Conservation (phyloP, 1,140 invertebrate species). For the Aradophagus sp. region DNA sequence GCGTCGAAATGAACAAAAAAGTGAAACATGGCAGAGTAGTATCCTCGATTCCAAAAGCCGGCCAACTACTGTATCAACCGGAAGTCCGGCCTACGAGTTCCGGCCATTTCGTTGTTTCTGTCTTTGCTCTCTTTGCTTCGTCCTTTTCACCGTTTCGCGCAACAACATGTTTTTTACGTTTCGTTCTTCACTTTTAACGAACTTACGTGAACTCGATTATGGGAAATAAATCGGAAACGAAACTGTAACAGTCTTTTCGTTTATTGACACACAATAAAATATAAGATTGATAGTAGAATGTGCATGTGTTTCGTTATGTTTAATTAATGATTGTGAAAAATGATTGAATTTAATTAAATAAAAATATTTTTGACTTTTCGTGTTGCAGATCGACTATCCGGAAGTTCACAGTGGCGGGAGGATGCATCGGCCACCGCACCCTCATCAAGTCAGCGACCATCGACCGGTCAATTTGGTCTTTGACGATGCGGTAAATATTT, state of each 20-base stretch:
- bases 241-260: no score
- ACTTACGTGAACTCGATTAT: constrained; percentile 4
- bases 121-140: constrained; percentile 47
- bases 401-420: constrained; percentile 79
- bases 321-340: no score
- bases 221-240: not conserved
- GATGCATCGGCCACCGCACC: constrained; percentile 75
- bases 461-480: constrained; percentile 78
- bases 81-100: constrained; percentile 75
- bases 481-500: constrained; percentile 77
- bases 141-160: constrained; percentile 34
- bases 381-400: constrained; percentile 88
- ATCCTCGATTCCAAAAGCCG: constrained; percentile 61
- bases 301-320: no score
- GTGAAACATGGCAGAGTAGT: constrained; percentile 28
- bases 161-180: constrained; percentile 1
- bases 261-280: no score
- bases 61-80: constrained; percentile 71
- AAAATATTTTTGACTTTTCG: no score
- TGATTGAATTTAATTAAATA: no score
- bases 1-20: constrained; percentile 30
- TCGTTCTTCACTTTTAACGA: not conserved
- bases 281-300: no score
- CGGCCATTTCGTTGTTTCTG: constrained; percentile 63
- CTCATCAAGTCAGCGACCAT: constrained; percentile 76